Percentiles rank a stretch among this genome's conserved stretches.
These are phyloP conservation scores for Orthosia gracilis DNA, from an alignment of 2,888 invertebrate species.

Conservation along the genomic window DNA sequence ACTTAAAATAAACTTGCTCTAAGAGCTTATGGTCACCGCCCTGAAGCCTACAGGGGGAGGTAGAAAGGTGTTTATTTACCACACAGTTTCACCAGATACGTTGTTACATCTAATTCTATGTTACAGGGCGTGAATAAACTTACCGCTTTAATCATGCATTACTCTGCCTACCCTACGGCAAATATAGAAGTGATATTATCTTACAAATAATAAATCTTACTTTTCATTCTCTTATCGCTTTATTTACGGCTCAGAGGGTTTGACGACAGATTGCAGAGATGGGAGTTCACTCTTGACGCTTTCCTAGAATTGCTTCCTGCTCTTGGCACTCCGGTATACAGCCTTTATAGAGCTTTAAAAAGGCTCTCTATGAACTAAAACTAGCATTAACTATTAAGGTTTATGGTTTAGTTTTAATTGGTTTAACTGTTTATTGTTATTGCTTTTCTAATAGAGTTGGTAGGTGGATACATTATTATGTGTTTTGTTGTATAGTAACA, in stretches of 20 bases:
- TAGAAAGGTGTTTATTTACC: too few species aligned
- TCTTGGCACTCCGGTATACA: background rate
- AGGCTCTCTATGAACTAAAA: slow-evolving; percentile 12
- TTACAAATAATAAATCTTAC: slow-evolving; percentile 15
- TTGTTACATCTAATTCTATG: background rate
- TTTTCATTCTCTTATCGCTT: slow-evolving; percentile 1
- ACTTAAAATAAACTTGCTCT: too few species aligned
- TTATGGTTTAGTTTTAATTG: slow-evolving; percentile 14
- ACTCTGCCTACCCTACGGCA: background rate
- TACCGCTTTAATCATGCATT: too few species aligned
- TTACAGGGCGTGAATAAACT: background rate
- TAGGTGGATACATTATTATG: background rate
- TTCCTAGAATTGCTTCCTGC: background rate
- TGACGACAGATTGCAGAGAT: slow-evolving; percentile 16
- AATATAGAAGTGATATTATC: background rate
- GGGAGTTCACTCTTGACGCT: slow-evolving; percentile 11
- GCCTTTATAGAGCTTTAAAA: slow-evolving; percentile 25
- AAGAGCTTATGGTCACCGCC: too few species aligned
- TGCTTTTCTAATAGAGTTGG: slow-evolving; percentile 7
- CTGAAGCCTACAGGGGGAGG: too few species aligned
- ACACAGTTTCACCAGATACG: too few species aligned
- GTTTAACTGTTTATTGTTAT: slow-evolving; percentile 5
- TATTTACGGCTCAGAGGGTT: slow-evolving; percentile 11
- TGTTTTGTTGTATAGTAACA: background rate
- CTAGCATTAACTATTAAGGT: background rate